Conservation (phyloP, 2,113 vertebrate genomes). For the Saccopteryx leptura region DNA sequence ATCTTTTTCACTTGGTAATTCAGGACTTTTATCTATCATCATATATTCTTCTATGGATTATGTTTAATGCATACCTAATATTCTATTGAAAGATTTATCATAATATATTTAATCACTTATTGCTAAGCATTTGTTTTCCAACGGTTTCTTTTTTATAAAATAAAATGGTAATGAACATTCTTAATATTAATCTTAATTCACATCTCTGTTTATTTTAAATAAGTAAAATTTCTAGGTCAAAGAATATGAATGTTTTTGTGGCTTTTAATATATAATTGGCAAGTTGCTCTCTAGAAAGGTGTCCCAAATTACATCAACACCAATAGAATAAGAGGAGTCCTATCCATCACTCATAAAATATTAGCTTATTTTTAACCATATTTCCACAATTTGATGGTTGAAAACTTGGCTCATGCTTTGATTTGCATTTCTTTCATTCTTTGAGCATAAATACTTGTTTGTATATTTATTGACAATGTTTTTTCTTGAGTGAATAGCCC, state of each 20-base stretch:
- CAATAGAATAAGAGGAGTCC: constrained; percentile 16
- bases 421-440: constrained; percentile 51
- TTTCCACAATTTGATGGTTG: not conserved
- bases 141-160: constrained; percentile 23
- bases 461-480: constrained; percentile 17
- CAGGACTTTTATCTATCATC: constrained; percentile 22
- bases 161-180: not conserved
- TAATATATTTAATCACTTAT: not conserved
- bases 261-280: constrained; percentile 46
- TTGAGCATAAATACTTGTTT: constrained; percentile 1
- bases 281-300: constrained; percentile 25
- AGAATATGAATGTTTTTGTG: constrained; percentile 37
- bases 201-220: constrained; percentile 58
- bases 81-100: constrained; percentile 11
- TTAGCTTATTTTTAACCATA: constrained; percentile 21
- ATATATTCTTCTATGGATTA: constrained; percentile 41
- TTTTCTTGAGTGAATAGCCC: constrained; percentile 38
- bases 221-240: constrained; percentile 54
- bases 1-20: constrained; percentile 38
- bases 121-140: constrained; percentile 12
- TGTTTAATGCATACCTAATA: constrained; percentile 59
- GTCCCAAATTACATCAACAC: constrained; percentile 47
- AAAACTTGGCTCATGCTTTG: constrained; percentile 45
- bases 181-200: constrained; percentile 43
- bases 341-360: constrained; percentile 12